phyloP scores from a whole-genome alignment of 2,797 vertebrate genomes.

The Ambastaia sidthimunki region DNA sequence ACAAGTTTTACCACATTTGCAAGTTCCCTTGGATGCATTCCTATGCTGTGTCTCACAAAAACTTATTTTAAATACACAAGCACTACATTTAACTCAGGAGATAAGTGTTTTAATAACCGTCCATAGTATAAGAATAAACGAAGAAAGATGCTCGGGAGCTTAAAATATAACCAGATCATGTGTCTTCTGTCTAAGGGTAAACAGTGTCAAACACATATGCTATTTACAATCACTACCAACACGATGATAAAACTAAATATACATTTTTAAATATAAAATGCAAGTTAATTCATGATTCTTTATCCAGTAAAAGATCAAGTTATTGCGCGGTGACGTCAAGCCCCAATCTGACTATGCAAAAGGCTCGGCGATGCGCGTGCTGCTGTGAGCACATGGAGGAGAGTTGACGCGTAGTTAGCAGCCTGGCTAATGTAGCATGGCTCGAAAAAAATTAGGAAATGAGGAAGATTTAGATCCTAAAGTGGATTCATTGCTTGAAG shows the following conservation, averaged over 20 bases:
- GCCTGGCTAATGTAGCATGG: slow-evolving; percentile 43
- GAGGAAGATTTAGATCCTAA: background rate
- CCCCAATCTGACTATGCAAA: slow-evolving; percentile 34
- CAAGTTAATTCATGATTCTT: background rate
- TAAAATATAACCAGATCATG: background rate
- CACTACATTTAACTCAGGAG: background rate
- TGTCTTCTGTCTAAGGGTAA: background rate
- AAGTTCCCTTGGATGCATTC: background rate
- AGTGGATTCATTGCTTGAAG: background rate
- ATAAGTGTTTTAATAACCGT: background rate
- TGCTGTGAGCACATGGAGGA: slow-evolving; percentile 62
- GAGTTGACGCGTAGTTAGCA: slow-evolving; percentile 56
- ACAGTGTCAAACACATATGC: background rate
- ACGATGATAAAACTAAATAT: background rate
- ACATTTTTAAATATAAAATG: too few species aligned
- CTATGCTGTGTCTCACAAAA: background rate
- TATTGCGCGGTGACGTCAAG: slow-evolving; percentile 33
- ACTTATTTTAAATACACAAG: background rate
- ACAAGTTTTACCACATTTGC: background rate
- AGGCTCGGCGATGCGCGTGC: slow-evolving; percentile 44
- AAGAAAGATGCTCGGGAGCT: background rate
- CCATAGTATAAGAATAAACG: too few species aligned
- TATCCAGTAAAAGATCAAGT: background rate
- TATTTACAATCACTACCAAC: background rate
- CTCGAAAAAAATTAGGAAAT: background rate